phyloP scores from a whole-genome alignment of 2,797 vertebrate genomes.

The Sebastes cheni region DNA sequence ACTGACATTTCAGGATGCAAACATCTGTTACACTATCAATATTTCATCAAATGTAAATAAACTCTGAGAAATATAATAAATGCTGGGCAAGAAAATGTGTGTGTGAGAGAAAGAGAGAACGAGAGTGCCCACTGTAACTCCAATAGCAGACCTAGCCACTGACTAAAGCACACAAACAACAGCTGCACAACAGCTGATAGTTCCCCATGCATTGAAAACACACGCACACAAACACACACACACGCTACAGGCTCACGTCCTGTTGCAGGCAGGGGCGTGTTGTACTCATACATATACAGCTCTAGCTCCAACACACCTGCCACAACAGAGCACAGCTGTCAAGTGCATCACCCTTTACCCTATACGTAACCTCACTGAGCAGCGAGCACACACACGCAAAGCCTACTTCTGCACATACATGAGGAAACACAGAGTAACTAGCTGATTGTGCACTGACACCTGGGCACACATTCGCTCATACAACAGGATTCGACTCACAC shows the following conservation, averaged over 20 bases:
- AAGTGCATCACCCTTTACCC: conserved; percentile 71
- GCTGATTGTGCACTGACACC: conserved; percentile 47
- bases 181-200: conserved; percentile 69
- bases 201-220: conserved; percentile 36
- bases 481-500: conserved; percentile 54
- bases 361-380: conserved; percentile 46
- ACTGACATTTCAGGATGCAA: neutral
- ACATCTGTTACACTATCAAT: conserved; percentile 2
- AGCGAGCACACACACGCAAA: conserved; percentile 3
- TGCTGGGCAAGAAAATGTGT: neutral
- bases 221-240: conserved; percentile 3
- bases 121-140: conserved; percentile 13
- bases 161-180: conserved; percentile 63
- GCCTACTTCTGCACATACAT: conserved; percentile 25
- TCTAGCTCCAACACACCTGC: conserved; percentile 67
- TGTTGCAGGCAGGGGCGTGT: conserved; percentile 57
- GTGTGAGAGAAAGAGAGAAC: neutral
- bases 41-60: conserved; percentile 4
- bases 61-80: neutral
- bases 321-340: conserved; percentile 79
- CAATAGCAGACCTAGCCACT: conserved; percentile 7
- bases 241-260: conserved; percentile 11
- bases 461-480: conserved; percentile 58
- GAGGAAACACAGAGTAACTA: conserved; percentile 32
- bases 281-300: conserved; percentile 55